These are phyloP conservation scores for Melanophora roralis DNA, from an alignment of 2,888 invertebrate species.

Conservation along the genomic window DNA sequence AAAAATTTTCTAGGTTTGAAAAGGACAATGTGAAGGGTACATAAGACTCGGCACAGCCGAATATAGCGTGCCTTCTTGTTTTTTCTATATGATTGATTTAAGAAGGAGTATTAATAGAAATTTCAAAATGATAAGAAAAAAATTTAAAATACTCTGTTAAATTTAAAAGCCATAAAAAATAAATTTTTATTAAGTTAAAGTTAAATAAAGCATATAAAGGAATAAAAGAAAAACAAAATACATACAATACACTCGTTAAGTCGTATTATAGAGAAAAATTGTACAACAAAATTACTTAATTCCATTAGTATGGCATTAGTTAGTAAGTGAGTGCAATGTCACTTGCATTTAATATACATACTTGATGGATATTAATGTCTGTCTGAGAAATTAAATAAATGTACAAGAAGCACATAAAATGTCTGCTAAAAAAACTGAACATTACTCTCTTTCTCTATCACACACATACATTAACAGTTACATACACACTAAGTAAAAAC, in stretches of 20 bases:
- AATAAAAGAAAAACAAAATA: not conserved
- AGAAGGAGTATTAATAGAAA: not conserved
- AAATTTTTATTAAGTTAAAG: conserved; percentile 17
- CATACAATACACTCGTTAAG: conserved; percentile 27
- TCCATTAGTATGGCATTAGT: conserved; percentile 62
- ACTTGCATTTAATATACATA: conserved; percentile 24
- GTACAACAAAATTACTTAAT: conserved; percentile 64
- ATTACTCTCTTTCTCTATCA: not conserved
- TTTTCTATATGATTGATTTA: conserved; percentile 3
- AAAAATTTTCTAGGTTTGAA: no score
- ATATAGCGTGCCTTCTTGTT: no score
- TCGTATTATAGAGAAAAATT: conserved; percentile 9
- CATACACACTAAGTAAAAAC: conserved; percentile 1
- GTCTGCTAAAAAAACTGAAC: conserved; percentile 1
- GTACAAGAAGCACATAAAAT: conserved; percentile 23
- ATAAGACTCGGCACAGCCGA: no score
- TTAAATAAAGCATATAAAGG: conserved; percentile 43
- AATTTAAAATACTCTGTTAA: conserved; percentile 54
- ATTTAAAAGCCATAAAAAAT: conserved; percentile 59
- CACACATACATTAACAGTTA: no score
- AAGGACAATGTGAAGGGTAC: no score
- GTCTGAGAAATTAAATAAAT: conserved; percentile 4
- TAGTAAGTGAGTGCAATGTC: conserved; percentile 36
- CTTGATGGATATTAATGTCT: conserved; percentile 30
- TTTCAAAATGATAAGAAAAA: conserved; percentile 27